Evolutionary conservation across 2,888 invertebrate species (phyloP).

Genomic region (Meloe dianella): DNA sequence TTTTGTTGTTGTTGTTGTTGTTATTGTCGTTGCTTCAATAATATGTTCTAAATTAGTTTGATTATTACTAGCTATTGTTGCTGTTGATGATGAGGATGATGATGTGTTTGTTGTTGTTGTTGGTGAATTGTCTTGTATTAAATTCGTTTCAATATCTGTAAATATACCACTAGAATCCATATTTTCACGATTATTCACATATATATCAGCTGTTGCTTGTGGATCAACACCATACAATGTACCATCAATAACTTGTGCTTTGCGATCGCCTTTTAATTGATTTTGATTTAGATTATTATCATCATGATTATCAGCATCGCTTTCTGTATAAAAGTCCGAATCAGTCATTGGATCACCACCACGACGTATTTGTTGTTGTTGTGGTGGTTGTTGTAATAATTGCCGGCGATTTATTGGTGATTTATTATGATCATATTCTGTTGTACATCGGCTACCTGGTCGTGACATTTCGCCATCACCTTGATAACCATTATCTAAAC

Average conservation of each 20-base stretch:
- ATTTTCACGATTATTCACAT: conserved; percentile 68
- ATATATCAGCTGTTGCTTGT: conserved; percentile 62
- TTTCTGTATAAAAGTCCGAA: conserved; percentile 90
- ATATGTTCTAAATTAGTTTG: conserved; percentile 53
- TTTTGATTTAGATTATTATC: conserved; percentile 58
- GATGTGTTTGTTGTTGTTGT: conserved; percentile 47
- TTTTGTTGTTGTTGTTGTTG: conserved; percentile 11
- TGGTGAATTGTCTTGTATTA: conserved; percentile 55
- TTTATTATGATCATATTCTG: conserved; percentile 66
- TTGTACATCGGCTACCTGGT: conserved; percentile 79
- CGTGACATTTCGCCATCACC: conserved; percentile 90
- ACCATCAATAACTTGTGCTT: conserved; percentile 87
- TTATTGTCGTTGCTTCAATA: conserved; percentile 32
- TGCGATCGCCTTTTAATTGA: conserved; percentile 71
- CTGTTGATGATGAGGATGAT: conserved; percentile 67
- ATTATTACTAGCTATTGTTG: conserved; percentile 64
- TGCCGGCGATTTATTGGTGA: conserved; percentile 66
- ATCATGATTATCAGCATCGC: conserved; percentile 86
- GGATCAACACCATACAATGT: conserved; percentile 79
- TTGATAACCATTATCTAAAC: conserved; percentile 92
- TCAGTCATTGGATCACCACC: conserved; percentile 88
- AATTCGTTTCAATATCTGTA: conserved; percentile 83
- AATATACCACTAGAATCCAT: conserved; percentile 92
- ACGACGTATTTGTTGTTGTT: conserved; percentile 62
- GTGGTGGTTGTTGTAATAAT: conserved; percentile 44